Conservation (phyloP, 2,113 vertebrate genomes). For the Thamnophis sirtalis region DNA sequence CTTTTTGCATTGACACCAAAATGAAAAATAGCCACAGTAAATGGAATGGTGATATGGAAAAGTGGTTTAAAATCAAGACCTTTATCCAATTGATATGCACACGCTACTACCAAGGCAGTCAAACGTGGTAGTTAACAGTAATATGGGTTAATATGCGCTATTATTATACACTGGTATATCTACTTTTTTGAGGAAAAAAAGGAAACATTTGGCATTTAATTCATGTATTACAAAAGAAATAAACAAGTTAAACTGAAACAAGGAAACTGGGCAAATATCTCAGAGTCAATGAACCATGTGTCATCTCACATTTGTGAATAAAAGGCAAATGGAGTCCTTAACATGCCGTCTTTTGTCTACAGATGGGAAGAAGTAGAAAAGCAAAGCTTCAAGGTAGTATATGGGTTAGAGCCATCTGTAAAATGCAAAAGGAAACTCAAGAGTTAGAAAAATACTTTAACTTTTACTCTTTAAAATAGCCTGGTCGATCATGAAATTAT, state of each 20-base stretch:
- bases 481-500: background rate
- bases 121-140: slow-evolving; percentile 53
- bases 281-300: slow-evolving; percentile 61
- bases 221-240: slow-evolving; percentile 76
- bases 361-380: slow-evolving; percentile 97
- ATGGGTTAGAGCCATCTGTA: slow-evolving; percentile 96
- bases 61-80: slow-evolving; percentile 50
- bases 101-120: slow-evolving; percentile 56
- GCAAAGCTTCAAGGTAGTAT: slow-evolving; percentile 96
- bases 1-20: slow-evolving; percentile 63
- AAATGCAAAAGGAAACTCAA: slow-evolving; percentile 53
- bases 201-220: slow-evolving; percentile 57
- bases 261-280: slow-evolving; percentile 73
- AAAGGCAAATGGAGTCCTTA: slow-evolving; percentile 56
- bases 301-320: slow-evolving; percentile 66
- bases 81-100: slow-evolving; percentile 44
- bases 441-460: background rate
- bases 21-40: slow-evolving; percentile 73
- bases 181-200: slow-evolving; percentile 63
- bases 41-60: slow-evolving; percentile 70
- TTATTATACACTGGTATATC: slow-evolving; percentile 62
- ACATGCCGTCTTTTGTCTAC: slow-evolving; percentile 73
- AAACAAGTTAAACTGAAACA: slow-evolving; percentile 67
- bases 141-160: slow-evolving; percentile 61
- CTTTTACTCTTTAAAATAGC: background rate